These are phyloP conservation scores for Chrysolina haemoptera DNA, from an alignment of 2,888 invertebrate species.

Conservation along the genomic window DNA sequence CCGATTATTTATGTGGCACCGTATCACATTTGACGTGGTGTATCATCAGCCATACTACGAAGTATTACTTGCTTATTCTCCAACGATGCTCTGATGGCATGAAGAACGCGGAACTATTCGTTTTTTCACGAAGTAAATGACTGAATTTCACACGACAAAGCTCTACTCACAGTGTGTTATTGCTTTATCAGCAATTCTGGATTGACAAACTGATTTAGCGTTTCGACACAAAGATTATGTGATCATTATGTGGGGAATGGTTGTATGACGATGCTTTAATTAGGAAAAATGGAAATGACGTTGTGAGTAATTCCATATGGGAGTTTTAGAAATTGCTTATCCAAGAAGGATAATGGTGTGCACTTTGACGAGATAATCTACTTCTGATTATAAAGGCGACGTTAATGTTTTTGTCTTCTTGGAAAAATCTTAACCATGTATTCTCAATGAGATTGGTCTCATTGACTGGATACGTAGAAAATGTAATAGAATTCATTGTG, in stretches of 20 bases:
- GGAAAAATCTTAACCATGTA: background rate
- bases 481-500: too few relatives aligned
- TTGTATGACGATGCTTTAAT: background rate
- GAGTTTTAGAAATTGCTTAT: background rate
- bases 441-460: background rate
- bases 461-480: too few relatives aligned
- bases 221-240: constrained; percentile 27
- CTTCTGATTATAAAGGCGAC: background rate
- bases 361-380: background rate
- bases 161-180: constrained; percentile 33
- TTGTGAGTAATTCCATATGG: background rate
- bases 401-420: background rate
- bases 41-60: background rate
- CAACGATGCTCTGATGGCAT: constrained; percentile 11
- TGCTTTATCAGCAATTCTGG: constrained; percentile 40
- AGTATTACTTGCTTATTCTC: background rate
- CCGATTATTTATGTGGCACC: background rate
- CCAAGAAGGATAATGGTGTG: background rate
- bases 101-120: constrained; percentile 50
- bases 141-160: constrained; percentile 40
- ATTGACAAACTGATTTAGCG: constrained; percentile 37
- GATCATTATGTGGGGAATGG: constrained; percentile 29
- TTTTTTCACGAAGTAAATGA: constrained; percentile 48
- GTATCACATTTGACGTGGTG: background rate
- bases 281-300: background rate